phyloP scores from a whole-genome alignment of 2,113 vertebrate species.

The Daboia siamensis region DNA sequence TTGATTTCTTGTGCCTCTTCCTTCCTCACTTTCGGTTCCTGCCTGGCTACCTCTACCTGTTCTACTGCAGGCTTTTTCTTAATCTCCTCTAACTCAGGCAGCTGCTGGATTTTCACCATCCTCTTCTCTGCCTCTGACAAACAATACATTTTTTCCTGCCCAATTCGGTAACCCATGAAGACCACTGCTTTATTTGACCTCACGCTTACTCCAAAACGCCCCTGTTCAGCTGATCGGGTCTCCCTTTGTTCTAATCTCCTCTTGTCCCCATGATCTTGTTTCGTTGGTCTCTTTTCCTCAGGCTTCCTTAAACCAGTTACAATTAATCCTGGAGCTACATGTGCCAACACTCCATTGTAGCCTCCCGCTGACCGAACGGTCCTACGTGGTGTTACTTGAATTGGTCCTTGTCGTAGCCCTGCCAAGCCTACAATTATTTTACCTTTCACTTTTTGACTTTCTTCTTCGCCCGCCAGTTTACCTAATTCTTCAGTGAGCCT shows the following conservation, averaged over 20 bases:
- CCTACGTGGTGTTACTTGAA: background rate
- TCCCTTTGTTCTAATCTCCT: background rate
- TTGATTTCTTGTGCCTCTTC: background rate
- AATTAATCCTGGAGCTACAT: background rate
- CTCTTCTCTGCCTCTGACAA: background rate
- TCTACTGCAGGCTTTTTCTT: background rate
- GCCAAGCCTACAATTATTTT: constrained; percentile 4
- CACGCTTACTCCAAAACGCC: background rate
- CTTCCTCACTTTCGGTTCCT: background rate
- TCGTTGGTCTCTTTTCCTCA: background rate
- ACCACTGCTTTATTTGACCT: background rate
- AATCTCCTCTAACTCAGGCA: background rate
- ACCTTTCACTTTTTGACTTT: background rate
- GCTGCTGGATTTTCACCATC: background rate
- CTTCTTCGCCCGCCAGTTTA: background rate
- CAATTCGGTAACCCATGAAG: background rate
- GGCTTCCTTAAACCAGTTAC: background rate
- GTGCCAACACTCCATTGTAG: background rate
- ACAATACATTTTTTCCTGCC: background rate
- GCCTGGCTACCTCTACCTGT: background rate
- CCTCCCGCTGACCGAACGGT: background rate
- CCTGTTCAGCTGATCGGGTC: background rate
- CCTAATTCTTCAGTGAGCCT: background rate
- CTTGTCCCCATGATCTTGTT: background rate
- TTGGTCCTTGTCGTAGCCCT: constrained; percentile 2